Evolutionary conservation across 2,113 vertebrate genomes (phyloP).

Genomic region (Arvicanthis niloticus): DNA sequence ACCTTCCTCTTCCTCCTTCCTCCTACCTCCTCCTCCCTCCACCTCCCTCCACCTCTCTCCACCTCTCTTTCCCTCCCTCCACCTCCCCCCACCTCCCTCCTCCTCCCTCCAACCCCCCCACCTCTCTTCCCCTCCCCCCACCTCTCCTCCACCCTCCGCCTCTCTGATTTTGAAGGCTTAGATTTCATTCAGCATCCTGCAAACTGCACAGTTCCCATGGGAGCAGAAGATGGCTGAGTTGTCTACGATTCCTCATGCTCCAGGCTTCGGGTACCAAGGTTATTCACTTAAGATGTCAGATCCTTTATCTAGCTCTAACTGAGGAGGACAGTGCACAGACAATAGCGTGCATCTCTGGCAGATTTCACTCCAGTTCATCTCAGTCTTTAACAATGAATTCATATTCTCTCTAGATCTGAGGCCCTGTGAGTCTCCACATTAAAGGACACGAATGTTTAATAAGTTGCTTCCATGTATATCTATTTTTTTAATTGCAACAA

Average conservation of each 20-base stretch:
- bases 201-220: neutral
- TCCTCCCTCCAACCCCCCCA: fast-evolving
- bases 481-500: neutral
- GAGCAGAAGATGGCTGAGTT: neutral
- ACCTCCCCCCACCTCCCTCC: neutral
- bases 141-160: neutral
- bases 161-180: neutral
- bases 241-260: neutral
- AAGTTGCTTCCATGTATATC: neutral
- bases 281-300: slow-evolving; percentile 69
- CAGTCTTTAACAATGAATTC: slow-evolving; percentile 34
- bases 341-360: neutral
- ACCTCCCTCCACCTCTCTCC: no score
- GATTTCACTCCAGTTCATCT: slow-evolving; percentile 10
- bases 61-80: neutral
- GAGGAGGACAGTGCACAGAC: slow-evolving; percentile 1
- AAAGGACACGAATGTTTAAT: neutral
- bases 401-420: neutral
- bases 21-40: no score
- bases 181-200: neutral
- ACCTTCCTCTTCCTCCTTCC: neutral
- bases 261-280: neutral
- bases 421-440: neutral
- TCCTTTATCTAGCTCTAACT: slow-evolving; percentile 55
- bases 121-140: neutral